Conservation (phyloP, 2,797 vertebrate species). For the Huso huso region DNA sequence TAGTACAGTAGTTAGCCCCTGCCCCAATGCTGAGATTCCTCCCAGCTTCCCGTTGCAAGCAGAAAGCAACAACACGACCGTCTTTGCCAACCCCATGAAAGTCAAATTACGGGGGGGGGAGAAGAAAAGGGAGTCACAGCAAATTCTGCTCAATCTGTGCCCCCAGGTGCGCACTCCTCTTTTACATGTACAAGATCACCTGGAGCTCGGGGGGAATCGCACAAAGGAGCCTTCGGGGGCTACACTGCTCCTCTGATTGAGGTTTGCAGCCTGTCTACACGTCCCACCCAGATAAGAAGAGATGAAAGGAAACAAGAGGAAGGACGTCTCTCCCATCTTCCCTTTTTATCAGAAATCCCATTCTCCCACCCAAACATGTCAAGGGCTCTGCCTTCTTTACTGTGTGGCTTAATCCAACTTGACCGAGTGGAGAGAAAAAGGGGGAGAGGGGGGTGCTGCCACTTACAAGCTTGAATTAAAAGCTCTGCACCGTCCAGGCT, state of each 20-base stretch:
- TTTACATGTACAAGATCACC: slow-evolving; percentile 53
- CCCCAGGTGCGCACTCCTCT: slow-evolving; percentile 37
- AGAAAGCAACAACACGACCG: not conserved
- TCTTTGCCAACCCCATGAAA: not conserved
- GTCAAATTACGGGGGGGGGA: not conserved
- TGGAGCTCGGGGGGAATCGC: slow-evolving; percentile 24
- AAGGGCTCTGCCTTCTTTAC: slow-evolving; percentile 22
- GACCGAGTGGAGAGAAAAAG: slow-evolving; percentile 21
- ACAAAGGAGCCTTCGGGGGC: slow-evolving; percentile 30
- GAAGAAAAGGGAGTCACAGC: slow-evolving; percentile 9
- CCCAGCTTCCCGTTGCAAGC: not conserved
- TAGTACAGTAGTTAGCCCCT: not conserved
- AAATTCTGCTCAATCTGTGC: slow-evolving; percentile 21
- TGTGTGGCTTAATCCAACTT: slow-evolving; percentile 35
- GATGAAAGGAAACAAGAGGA: slow-evolving; percentile 51
- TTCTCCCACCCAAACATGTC: slow-evolving; percentile 16
- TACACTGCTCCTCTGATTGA: slow-evolving; percentile 45
- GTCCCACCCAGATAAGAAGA: slow-evolving; percentile 46
- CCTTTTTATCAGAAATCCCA: slow-evolving; percentile 32
- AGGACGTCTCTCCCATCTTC: slow-evolving; percentile 32
- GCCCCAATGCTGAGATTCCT: not conserved
- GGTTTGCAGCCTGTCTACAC: slow-evolving; percentile 51
- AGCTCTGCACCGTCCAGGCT: slow-evolving; percentile 24
- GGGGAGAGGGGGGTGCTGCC: slow-evolving; percentile 25
- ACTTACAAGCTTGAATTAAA: slow-evolving; percentile 37